Percentiles rank a stretch among this genome's conserved stretches.
These are phyloP conservation scores for Drosophila emarginata DNA, from an alignment of 2,888 invertebrate species.

Conservation along the genomic window DNA sequence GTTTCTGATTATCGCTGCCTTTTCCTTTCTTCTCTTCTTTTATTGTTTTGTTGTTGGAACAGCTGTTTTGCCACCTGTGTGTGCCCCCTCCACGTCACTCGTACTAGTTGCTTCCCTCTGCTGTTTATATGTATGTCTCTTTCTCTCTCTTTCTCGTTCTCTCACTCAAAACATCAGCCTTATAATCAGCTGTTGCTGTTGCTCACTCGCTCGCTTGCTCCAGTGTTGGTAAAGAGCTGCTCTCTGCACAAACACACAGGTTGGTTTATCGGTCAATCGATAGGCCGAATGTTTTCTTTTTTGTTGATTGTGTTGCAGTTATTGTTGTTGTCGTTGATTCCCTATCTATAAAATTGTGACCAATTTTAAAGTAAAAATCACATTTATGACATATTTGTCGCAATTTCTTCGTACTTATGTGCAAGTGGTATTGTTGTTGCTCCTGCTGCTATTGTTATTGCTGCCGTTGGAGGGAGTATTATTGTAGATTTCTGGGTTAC, in stretches of 20 bases:
- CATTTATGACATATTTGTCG: slow-evolving; percentile 29
- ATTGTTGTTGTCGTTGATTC: slow-evolving; percentile 18
- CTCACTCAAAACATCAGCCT: slow-evolving; percentile 35
- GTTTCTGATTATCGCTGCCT: slow-evolving; percentile 40
- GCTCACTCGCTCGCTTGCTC: slow-evolving; percentile 25
- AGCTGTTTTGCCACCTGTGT: slow-evolving; percentile 66
- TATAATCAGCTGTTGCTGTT: slow-evolving; percentile 57
- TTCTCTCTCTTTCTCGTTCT: slow-evolving; percentile 37
- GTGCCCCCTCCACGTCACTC: slow-evolving; percentile 58
- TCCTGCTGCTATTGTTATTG: slow-evolving; percentile 28
- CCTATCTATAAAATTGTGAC: slow-evolving; percentile 58
- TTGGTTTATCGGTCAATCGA: slow-evolving; percentile 50
- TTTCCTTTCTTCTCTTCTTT: slow-evolving; percentile 32
- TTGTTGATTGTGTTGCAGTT: slow-evolving; percentile 21
- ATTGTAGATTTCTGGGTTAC: slow-evolving; percentile 29
- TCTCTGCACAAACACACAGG: slow-evolving; percentile 3
- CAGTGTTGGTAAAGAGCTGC: slow-evolving; percentile 56
- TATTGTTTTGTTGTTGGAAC: slow-evolving; percentile 59
- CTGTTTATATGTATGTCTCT: slow-evolving; percentile 37
- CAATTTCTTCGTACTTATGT: slow-evolving; percentile 47
- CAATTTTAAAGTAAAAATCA: slow-evolving; percentile 49
- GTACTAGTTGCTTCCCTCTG: slow-evolving; percentile 36
- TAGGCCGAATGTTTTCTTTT: slow-evolving; percentile 23
- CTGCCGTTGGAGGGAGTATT: slow-evolving; percentile 32
- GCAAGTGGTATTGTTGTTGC: slow-evolving; percentile 21